A percentile compares a stretch with the other conserved stretches of the same genome.
These are phyloP conservation scores for Paradoxurus hermaphroditus DNA, from an alignment of 2,113 vertebrate genomes.

Conservation along the genomic window DNA sequence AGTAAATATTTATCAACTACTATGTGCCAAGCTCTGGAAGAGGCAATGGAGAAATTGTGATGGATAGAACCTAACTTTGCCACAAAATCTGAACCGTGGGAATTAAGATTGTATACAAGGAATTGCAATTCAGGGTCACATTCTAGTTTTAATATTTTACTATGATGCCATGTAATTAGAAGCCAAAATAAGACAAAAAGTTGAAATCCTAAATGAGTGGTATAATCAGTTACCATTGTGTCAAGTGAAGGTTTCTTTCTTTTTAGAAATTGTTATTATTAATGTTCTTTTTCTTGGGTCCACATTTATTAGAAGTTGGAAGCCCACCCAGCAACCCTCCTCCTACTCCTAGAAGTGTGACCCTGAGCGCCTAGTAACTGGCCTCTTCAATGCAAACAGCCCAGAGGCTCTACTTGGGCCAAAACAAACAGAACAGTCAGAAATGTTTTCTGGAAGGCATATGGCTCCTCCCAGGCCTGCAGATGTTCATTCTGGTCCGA, in stretches of 20 bases:
- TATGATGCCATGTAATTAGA: not conserved
- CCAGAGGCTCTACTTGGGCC: not conserved
- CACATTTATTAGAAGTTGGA: slow-evolving; percentile 31
- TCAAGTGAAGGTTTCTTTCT: not conserved
- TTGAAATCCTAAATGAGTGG: not conserved
- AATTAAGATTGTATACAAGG: not conserved
- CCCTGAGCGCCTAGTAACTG: not conserved
- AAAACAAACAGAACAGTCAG: not conserved
- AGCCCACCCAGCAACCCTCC: not conserved
- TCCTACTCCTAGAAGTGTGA: not conserved
- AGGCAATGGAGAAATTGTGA: not conserved
- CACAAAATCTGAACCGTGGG: not conserved
- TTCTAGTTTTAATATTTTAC: not conserved
- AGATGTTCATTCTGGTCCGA: not conserved
- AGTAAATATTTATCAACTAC: not conserved
- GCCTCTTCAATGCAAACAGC: not conserved
- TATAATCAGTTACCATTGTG: not conserved
- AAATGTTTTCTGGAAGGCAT: not conserved
- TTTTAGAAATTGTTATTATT: not conserved
- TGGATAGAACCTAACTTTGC: not conserved
- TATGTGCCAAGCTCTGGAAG: not conserved
- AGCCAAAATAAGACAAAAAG: not conserved
- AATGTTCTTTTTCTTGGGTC: not conserved
- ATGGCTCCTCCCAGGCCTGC: not conserved
- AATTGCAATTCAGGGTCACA: not conserved